Conservation (phyloP, 2,888 invertebrate genomes). For the Keiferia lycopersicella region DNA sequence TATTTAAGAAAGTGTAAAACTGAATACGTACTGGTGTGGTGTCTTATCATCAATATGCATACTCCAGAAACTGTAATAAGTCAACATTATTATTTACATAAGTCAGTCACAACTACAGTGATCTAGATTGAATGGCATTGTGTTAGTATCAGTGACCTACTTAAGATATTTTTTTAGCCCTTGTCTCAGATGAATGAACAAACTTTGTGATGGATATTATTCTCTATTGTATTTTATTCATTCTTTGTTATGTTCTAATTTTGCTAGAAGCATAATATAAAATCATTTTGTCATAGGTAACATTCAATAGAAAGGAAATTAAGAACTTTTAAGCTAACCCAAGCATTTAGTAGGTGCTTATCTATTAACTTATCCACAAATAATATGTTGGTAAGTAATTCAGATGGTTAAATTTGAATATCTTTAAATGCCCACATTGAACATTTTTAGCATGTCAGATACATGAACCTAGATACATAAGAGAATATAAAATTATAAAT, state of each 20-base stretch:
- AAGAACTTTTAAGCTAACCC: no score
- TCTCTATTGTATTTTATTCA: neutral
- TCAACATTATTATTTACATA: neutral
- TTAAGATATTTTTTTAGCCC: neutral
- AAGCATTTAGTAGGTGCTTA: no score
- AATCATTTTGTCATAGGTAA: no score
- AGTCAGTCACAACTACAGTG: neutral
- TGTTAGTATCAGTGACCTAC: slow-evolving; percentile 13
- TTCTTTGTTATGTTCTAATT: neutral
- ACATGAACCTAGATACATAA: no score
- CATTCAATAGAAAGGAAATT: no score
- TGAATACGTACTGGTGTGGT: neutral
- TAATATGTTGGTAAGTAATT: no score
- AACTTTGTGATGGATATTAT: neutral
- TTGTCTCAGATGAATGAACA: slow-evolving; percentile 4
- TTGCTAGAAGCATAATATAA: neutral
- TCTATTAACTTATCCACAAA: no score
- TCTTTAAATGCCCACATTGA: no score
- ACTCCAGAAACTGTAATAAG: neutral
- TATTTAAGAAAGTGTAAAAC: no score
- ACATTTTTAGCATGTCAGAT: no score
- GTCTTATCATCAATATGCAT: neutral
- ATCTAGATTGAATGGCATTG: slow-evolving; percentile 13
- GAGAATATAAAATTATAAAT: no score
- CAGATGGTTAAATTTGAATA: no score